Percentiles rank a stretch among this genome's conserved stretches.
These are phyloP conservation scores for Phasianus colchicus DNA, from an alignment of 2,113 vertebrate species.

Conservation along the genomic window DNA sequence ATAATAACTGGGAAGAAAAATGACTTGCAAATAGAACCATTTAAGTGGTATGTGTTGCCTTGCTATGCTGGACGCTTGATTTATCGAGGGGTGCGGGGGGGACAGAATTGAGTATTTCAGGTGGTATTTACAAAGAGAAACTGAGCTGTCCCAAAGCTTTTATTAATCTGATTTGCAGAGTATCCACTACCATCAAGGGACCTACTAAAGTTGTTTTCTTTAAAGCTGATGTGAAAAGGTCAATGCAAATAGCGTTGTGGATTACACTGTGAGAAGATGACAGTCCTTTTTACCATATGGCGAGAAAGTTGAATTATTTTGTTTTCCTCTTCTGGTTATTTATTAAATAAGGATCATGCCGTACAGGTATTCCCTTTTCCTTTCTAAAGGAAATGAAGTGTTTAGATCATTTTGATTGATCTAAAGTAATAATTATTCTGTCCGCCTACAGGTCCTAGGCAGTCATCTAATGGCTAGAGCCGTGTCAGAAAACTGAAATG, in stretches of 20 bases:
- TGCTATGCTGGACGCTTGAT: conserved; percentile 22
- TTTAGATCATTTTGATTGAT: conserved; percentile 66
- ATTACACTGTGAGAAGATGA: conserved; percentile 56
- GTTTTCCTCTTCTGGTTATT: conserved; percentile 63
- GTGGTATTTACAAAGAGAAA: conserved; percentile 70
- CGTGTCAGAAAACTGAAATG: neutral
- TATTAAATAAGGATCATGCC: conserved; percentile 52
- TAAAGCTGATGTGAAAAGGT: conserved; percentile 70
- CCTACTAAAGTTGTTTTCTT: conserved; percentile 73
- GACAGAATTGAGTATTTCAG: conserved; percentile 44
- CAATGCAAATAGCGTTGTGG: conserved; percentile 28
- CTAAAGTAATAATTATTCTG: conserved; percentile 52
- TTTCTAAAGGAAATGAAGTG: conserved; percentile 52
- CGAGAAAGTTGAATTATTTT: conserved; percentile 56
- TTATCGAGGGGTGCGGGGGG: neutral
- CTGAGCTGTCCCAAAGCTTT: conserved; percentile 68
- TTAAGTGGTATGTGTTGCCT: neutral
- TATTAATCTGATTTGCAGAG: conserved; percentile 76
- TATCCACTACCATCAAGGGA: conserved; percentile 60
- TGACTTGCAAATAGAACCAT: neutral
- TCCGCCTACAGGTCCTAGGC: neutral
- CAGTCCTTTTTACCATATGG: conserved; percentile 68
- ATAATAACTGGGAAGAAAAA: conserved; percentile 53
- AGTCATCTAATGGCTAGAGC: neutral
- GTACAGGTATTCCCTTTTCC: conserved; percentile 54